Conservation (phyloP, 1,140 invertebrate genomes). For the Drosophila miranda region DNA sequence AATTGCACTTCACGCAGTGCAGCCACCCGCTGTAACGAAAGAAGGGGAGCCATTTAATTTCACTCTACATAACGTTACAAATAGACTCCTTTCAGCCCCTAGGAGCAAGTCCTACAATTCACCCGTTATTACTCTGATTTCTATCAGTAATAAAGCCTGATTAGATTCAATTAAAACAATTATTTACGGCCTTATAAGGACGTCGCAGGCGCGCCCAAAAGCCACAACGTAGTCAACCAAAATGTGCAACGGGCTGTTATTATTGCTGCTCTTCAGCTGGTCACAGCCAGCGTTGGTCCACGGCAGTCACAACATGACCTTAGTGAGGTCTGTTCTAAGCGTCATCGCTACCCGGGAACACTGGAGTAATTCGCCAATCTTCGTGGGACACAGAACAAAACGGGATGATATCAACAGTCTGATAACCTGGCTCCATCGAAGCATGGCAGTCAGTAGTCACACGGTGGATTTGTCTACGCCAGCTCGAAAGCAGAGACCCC, state of each 20-base stretch:
- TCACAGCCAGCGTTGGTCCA: neutral
- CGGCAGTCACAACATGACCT: slow-evolving; percentile 35
- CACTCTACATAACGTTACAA: neutral
- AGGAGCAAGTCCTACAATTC: neutral
- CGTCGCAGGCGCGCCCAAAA: neutral
- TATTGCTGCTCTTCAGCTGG: neutral
- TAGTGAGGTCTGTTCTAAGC: slow-evolving; percentile 22
- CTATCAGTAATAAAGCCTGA: slow-evolving; percentile 37
- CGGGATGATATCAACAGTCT: slow-evolving; percentile 7
- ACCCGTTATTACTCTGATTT: too few species aligned
- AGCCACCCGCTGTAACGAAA: slow-evolving; percentile 85
- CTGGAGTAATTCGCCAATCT: slow-evolving; percentile 57
- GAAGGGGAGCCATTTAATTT: neutral
- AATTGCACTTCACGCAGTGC: slow-evolving; percentile 89
- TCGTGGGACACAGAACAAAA: slow-evolving; percentile 15
- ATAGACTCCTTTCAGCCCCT: neutral
- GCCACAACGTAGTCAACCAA: slow-evolving; percentile 4
- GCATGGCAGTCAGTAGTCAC: slow-evolving; percentile 31
- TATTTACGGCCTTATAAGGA: slow-evolving; percentile 17
- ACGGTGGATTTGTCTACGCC: slow-evolving; percentile 3
- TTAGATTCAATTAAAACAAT: slow-evolving; percentile 54
- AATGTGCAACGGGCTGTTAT: slow-evolving; percentile 9
- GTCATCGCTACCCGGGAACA: neutral
- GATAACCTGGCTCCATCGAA: slow-evolving; percentile 52
- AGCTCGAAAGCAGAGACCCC: neutral